Conservation (phyloP, 2,888 invertebrate genomes). For the Dorcus parallelipipedus region DNA sequence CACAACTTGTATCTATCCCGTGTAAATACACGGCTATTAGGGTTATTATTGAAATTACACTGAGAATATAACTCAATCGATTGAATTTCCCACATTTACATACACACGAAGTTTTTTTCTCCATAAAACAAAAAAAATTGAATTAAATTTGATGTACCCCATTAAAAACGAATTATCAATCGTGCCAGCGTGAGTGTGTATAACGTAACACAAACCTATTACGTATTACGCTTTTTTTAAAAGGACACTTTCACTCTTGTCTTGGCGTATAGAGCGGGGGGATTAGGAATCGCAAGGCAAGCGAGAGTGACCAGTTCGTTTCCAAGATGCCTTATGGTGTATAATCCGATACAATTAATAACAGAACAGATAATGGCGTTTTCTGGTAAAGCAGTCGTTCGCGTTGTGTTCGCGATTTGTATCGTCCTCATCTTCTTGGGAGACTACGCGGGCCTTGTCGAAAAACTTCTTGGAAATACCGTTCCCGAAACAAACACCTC, state of each 20-base stretch:
- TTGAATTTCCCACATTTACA: not conserved
- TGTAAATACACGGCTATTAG: slow-evolving; percentile 26
- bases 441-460: slow-evolving; percentile 53
- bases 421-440: slow-evolving; percentile 55
- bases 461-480: slow-evolving; percentile 50
- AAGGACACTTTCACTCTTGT: slow-evolving; percentile 24
- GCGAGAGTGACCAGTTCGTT: slow-evolving; percentile 18
- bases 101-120: not conserved
- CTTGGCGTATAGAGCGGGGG: slow-evolving; percentile 17
- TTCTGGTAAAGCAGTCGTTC: slow-evolving; percentile 45
- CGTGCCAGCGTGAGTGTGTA: too few species aligned
- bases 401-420: slow-evolving; percentile 54
- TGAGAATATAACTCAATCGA: slow-evolving; percentile 22
- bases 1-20: slow-evolving; percentile 22
- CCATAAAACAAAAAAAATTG: too few species aligned
- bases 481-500: slow-evolving; percentile 38
- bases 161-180: too few species aligned
- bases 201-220: slow-evolving; percentile 3
- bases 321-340: slow-evolving; percentile 20
- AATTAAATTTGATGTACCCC: too few species aligned
- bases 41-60: slow-evolving; percentile 29
- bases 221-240: slow-evolving; percentile 14
- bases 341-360: slow-evolving; percentile 11
- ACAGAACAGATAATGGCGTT: slow-evolving; percentile 34
- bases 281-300: slow-evolving; percentile 23